These are phyloP conservation scores for Chelonia mydas DNA, from an alignment of 2,797 vertebrate genomes.

Conservation along the genomic window DNA sequence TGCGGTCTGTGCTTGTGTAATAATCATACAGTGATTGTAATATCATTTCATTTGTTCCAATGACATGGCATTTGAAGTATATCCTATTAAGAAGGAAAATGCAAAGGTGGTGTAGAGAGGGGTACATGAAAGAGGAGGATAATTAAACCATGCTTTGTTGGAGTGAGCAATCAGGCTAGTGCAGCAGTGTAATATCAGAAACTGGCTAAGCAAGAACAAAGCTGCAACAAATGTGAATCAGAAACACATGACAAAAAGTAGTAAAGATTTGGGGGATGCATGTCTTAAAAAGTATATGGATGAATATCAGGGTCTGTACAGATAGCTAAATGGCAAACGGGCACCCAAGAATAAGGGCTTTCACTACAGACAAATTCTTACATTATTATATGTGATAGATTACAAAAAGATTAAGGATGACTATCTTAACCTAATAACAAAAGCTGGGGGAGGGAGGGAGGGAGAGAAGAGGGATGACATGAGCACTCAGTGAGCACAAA, in stretches of 20 bases:
- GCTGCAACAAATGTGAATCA: not conserved
- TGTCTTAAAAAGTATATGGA: not conserved
- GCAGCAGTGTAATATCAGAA: not conserved
- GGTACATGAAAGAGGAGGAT: not conserved
- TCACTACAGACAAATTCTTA: not conserved
- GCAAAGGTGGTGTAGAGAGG: not conserved
- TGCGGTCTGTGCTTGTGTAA: not conserved
- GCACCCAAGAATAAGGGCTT: not conserved
- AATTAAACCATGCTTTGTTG: not conserved
- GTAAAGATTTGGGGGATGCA: not conserved
- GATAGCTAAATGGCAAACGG: not conserved
- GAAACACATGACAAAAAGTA: not conserved
- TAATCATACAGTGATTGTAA: not conserved
- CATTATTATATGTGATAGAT: not conserved
- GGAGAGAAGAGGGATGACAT: not conserved
- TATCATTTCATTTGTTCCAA: not conserved
- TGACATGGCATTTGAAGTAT: not conserved
- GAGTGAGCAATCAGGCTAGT: not conserved
- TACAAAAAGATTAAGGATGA: not conserved
- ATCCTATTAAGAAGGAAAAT: not conserved
- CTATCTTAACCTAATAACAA: not conserved
- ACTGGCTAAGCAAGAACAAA: not conserved
- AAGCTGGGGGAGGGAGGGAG: not conserved
- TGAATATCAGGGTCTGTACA: not conserved
- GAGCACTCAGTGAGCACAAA: not conserved